These are phyloP conservation scores for Linyphia triangularis DNA, from an alignment of 2,888 invertebrate species.

Conservation along the genomic window DNA sequence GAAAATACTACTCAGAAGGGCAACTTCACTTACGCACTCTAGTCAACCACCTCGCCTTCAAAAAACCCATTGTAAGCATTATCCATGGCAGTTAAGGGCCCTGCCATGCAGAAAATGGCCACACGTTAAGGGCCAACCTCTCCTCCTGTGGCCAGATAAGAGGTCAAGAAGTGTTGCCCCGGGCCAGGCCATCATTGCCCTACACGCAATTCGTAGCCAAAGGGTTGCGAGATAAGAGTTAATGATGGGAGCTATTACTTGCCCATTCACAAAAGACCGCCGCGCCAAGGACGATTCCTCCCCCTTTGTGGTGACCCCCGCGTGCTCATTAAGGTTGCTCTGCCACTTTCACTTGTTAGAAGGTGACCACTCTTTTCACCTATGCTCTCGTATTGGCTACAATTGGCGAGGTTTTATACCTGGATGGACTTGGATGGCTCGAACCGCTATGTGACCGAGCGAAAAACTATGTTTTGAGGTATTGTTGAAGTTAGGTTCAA, in stretches of 20 bases:
- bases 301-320: neutral
- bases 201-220: conserved; percentile 71
- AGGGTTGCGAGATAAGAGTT: conserved; percentile 72
- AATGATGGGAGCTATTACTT: conserved; percentile 73
- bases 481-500: too few species aligned
- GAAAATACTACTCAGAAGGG: neutral
- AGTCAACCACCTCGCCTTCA: neutral
- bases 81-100: conserved; percentile 3
- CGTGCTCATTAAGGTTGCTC: too few species aligned
- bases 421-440: neutral
- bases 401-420: conserved; percentile 35
- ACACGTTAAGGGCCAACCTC: conserved; percentile 29
- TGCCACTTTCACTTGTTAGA: conserved; percentile 13
- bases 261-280: conserved; percentile 63
- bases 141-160: conserved; percentile 71
- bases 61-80: neutral
- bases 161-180: conserved; percentile 48
- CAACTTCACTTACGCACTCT: neutral
- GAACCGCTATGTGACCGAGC: neutral
- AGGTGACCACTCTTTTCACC: conserved; percentile 34
- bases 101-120: conserved; percentile 40
- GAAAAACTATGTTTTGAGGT: too few species aligned
- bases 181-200: conserved; percentile 54
- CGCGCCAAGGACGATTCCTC: conserved; percentile 61
- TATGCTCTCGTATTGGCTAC: neutral